A percentile compares a stretch with the other conserved stretches of the same genome.
These are phyloP conservation scores for Actinia equina DNA, from an alignment of 64 coral and sea anemone species.

Conservation along the genomic window DNA sequence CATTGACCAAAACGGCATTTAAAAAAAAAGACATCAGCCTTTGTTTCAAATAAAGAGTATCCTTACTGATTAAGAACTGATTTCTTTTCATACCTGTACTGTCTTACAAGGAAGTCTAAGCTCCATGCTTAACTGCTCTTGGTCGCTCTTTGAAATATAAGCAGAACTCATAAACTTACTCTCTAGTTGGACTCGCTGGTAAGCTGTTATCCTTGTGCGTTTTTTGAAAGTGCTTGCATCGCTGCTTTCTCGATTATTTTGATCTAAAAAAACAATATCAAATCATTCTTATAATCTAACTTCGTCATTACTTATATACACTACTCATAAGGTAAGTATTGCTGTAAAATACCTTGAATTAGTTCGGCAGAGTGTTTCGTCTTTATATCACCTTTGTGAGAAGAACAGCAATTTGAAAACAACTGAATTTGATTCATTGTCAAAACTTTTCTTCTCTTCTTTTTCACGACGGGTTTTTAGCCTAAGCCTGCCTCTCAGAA, in stretches of 20 bases:
- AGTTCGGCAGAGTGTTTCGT: neutral
- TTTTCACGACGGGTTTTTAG: neutral
- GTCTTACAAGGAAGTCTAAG: neutral
- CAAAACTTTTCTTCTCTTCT: neutral
- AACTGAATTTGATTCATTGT: neutral
- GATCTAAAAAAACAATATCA: neutral
- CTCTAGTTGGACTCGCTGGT: neutral
- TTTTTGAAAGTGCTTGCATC: neutral
- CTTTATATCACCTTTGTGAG: neutral
- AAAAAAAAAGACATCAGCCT: too few relatives aligned
- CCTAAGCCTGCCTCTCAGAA: neutral
- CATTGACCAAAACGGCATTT: too few relatives aligned
- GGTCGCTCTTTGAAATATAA: constrained; percentile 7
- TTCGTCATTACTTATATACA: neutral
- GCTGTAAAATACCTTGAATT: neutral
- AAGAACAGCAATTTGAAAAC: constrained; percentile 9
- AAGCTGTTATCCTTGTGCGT: neutral
- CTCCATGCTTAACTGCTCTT: neutral
- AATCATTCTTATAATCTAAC: neutral
- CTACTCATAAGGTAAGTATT: neutral
- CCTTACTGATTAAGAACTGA: neutral
- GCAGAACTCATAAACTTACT: neutral
- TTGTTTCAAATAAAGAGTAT: too few relatives aligned
- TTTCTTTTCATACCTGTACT: neutral
- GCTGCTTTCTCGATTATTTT: neutral